Evolutionary conservation across 2,113 vertebrate species (phyloP).

Genomic region (Eidolon helvum): DNA sequence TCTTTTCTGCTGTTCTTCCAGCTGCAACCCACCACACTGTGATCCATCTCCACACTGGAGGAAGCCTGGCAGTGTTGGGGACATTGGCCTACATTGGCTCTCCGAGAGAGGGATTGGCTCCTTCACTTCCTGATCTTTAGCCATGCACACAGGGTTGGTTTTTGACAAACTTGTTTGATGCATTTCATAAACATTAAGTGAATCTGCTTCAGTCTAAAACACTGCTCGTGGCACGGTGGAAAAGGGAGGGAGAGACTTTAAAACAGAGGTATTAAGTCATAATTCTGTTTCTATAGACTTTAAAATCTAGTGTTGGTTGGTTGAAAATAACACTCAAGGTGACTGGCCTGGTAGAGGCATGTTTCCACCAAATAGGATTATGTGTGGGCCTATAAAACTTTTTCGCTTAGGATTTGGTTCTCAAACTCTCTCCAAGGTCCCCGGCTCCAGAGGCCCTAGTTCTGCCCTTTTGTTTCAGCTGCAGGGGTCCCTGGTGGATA

Average conservation of each 20-base stretch:
- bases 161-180: neutral
- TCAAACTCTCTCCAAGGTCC: neutral
- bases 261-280: neutral
- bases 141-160: neutral
- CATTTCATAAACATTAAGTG: neutral
- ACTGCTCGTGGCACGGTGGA: rapidly evolving
- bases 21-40: rapidly evolving
- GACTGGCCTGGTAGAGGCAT: neutral
- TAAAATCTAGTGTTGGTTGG: neutral
- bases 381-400: neutral
- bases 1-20: neutral
- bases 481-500: neutral
- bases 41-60: neutral
- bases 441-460: rapidly evolving
- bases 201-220: neutral
- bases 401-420: neutral
- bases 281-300: neutral
- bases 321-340: neutral
- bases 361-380: neutral
- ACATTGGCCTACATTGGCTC: neutral
- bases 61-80: neutral
- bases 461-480: neutral
- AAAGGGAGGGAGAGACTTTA: neutral
- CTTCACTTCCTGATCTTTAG: neutral
- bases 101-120: neutral